Evolutionary conservation across 1,140 invertebrate genomes (phyloP), one percentile per base, ranked within the genome.

Genomic region (Solenopsis fugax): DNA sequence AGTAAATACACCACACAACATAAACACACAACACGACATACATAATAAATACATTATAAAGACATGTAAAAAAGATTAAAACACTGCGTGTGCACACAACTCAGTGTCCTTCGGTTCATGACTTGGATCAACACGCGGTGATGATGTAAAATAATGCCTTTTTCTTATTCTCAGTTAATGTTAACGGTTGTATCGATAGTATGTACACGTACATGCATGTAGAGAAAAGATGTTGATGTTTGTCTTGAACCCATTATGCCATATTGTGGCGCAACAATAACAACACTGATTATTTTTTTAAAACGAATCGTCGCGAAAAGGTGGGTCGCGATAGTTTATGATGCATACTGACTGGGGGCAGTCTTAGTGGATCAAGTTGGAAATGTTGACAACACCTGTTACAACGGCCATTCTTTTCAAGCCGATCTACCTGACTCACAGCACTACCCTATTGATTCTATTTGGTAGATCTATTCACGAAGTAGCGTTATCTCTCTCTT

Each of bases 241-340:
- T 91, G 92, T 94, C 93, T 94, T 93, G 93, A 94, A 94, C 90
- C 91, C 84, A 90, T 92, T 92, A 90, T 71, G 89, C 90, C 90
- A 89, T 77, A 86, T 76, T 76, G 75, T 67, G 87, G 91, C 87
- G 91, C 87, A 89, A 78, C 73, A 56, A 80, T 76, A 75, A 91
- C 88, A 88, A 94, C 91, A 94, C 88, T 91, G 85, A 94, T 95
- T 95, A 94, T 95, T 95, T 95, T 95, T 95, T 95, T 94, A 93
- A 93, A 92, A 93, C 85, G 77, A 91, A 91, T 89, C 87, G 75
- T 91, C 89, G 90, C 85, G 73, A 91, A 92, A 91, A 92, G 88
- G 85, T 93, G 91, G 89, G 89, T 94, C 90, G 92, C 87, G 86
- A 92, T 94, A 93, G 91, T 93, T 92, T 91, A 92, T 92, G 88